These are phyloP conservation scores for Periparus ater DNA, from an alignment of 2,797 vertebrate species.

Conservation along the genomic window DNA sequence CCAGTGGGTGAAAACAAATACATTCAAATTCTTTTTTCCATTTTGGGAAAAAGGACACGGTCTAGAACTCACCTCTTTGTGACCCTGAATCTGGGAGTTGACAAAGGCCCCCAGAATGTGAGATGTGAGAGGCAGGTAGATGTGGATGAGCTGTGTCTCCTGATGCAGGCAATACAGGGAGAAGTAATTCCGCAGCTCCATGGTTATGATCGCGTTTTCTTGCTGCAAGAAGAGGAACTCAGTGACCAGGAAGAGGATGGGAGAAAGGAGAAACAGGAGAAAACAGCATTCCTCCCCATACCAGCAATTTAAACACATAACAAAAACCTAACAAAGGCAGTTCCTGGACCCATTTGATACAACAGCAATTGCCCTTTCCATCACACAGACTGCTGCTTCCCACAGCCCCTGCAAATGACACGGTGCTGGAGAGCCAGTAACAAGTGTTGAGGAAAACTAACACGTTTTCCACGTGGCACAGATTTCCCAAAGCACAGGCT, in stretches of 20 bases:
- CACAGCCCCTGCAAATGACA: not conserved
- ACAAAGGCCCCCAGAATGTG: conserved; percentile 94
- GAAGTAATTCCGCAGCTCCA: conserved; percentile 97
- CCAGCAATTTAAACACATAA: not conserved
- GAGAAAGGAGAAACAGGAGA: not conserved
- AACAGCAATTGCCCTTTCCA: not conserved
- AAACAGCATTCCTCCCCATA: not conserved
- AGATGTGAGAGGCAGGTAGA: conserved; percentile 92
- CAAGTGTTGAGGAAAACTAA: not conserved
- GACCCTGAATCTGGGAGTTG: conserved; percentile 96
- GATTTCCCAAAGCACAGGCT: not conserved
- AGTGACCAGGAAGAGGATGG: not conserved
- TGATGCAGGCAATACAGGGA: conserved; percentile 96
- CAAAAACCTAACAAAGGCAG: not conserved
- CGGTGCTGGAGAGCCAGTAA: not conserved
- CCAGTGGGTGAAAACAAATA: not conserved
- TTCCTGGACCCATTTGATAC: not conserved
- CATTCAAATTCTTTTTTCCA: not conserved
- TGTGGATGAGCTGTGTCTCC: conserved; percentile 95
- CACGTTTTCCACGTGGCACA: fast-evolving
- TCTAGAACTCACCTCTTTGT: conserved; percentile 86
- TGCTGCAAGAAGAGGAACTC: conserved; percentile 78
- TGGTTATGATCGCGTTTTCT: conserved; percentile 93
- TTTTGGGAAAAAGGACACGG: not conserved
- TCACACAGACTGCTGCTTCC: not conserved